Evolutionary conservation across 2,113 vertebrate genomes (phyloP), one percentile per base, ranked within the genome.

Genomic region (Hyla sarda): DNA sequence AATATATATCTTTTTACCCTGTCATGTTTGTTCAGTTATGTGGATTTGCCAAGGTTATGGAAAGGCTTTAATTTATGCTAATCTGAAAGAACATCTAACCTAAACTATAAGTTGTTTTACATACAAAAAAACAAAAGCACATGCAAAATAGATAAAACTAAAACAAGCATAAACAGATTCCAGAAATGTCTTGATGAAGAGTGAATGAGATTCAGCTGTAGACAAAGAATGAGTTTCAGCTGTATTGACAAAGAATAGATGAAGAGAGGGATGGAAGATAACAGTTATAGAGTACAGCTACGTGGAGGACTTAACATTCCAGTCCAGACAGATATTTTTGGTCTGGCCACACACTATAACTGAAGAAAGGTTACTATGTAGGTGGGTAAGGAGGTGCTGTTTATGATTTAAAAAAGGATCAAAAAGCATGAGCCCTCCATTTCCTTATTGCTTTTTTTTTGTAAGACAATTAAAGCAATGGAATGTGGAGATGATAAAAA

Each of bases 161-260:
- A 16, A 65, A 21, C 50, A 71, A 84, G 34, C 56, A n/a, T 52
- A 84, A 48, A 84, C 54, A 48, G 9, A 76, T 62, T 76, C 19
- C 28, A 41, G 48, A 47, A 76, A 84, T 16, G 30, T 65, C n/a
- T 67, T 41, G 41, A 37, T 25, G 65, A 82, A 47, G 30, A 62
- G 13, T 13, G 71, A 75, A 84, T 84, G 52, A 75, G 72, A 30
- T 75, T 84, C 82, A 84, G 71, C 71, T 84, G 71, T 48, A 76
- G 54, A 80, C 77, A 23, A 62, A 47, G 50, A 76, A 47, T 84
- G 54, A 37, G n/a, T 30, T 62, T 60, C 71, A 54, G 34, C 37
- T 84, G 82, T 84, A 84, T 84, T 76, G 52, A 84, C 82, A 84
- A 62, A 62, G 25, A 60, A 58, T 56, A 84, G 65, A 75, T 69